phyloP scores from a whole-genome alignment of 2,888 invertebrate genomes.

The Spisula subtruncata region DNA sequence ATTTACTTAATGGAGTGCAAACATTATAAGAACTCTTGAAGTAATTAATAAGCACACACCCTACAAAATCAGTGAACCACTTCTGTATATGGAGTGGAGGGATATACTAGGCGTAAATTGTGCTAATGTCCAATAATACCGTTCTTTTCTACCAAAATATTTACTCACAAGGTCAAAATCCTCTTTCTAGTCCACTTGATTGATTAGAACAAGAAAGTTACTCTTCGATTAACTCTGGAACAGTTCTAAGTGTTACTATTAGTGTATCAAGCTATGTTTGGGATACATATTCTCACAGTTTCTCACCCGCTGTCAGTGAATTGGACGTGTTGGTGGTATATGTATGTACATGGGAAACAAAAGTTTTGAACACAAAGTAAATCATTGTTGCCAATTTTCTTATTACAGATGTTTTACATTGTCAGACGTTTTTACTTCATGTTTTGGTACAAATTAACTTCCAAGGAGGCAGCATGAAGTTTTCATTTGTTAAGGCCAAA shows the following conservation, averaged over 20 bases:
- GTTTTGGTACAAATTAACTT: not conserved
- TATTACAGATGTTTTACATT: not conserved
- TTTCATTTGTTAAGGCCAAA: not conserved
- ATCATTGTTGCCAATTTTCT: not conserved
- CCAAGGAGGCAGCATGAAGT: not conserved
- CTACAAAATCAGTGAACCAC: not conserved
- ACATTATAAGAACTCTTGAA: not conserved
- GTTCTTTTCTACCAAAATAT: not conserved
- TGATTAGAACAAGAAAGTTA: slow-evolving; percentile 7
- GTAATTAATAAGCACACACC: slow-evolving; percentile 1
- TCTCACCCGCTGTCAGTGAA: not conserved
- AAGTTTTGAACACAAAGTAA: not conserved
- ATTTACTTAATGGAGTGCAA: slow-evolving; percentile 9
- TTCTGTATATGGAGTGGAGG: not conserved
- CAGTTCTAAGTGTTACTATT: slow-evolving; percentile 11
- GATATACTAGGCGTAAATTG: not conserved
- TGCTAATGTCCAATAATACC: not conserved
- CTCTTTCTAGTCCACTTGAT: slow-evolving; percentile 12
- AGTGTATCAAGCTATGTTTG: slow-evolving; percentile 5
- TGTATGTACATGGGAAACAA: not conserved
- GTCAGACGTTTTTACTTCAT: not conserved
- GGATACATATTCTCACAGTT: not conserved
- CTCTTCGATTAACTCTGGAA: slow-evolving; percentile 15
- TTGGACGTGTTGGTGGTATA: not conserved
- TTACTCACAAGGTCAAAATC: not conserved